Evolutionary conservation across 2,113 vertebrate genomes (phyloP), one percentile per base, ranked within the genome.

Genomic region (Empidonax traillii): DNA sequence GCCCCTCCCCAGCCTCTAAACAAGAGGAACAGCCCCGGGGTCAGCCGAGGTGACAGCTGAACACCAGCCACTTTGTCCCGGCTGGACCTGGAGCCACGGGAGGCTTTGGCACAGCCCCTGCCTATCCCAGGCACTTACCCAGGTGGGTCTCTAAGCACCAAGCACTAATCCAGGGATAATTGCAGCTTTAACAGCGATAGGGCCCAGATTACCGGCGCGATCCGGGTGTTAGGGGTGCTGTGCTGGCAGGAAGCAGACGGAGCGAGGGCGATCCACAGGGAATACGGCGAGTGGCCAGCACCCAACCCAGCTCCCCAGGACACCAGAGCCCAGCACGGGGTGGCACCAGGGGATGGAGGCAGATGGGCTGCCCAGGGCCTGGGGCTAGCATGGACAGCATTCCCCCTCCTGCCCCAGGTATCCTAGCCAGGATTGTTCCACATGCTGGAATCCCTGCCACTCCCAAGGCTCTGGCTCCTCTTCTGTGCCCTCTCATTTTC

Each of bases 111-210:
- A 31, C 61, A 44, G 68, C 20, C 28, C 66, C 14, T 55, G 82
- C 81, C 46, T 14, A 2, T 55, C 27, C 10, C 67, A 3, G 7
- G 44, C 67, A 3, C 19, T 9, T 35, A 9, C 37, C 49, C 79
- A 56, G 89, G 87, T 82, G 95, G 89, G 83, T 59, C 72, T 56
- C 78, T 49, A 86, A 97, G 79, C 82, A 35, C 8, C 87, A 4
- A 4, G 92, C 14, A 8, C 71, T 95, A 56, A 96, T 56, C 94
- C 35, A 1, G 65, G 95, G 90, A 96, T 90, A 87, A 94, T 31
- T 35, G 85, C 82, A 11, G 94, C 77, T 96, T 93, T 94, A 73
- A 75, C 78, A 96, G 88, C 49, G 59, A 93, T 84, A 85, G 89
- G 87, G 93, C 89, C 68, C 58, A 15, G 93, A 92, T 80, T 55